Evolutionary conservation across 2,797 vertebrate genomes (phyloP), one percentile per base, ranked within the genome.

Genomic region (Tokudaia muenninki): DNA sequence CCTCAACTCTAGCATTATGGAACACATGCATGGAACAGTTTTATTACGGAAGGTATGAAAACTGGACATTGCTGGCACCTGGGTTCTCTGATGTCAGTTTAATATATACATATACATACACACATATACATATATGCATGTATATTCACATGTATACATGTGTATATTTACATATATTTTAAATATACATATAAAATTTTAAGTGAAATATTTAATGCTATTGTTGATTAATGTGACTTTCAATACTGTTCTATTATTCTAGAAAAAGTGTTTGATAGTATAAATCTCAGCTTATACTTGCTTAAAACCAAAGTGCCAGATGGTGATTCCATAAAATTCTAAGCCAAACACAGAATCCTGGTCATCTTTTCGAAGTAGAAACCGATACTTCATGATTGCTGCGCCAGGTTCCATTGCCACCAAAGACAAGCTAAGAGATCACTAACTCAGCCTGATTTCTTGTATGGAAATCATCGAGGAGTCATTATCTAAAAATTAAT

Each of bases 341-440:
- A 91, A 93, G 82, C 7, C n/a, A 95, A 78, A 72, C 57, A 93
- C 91, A 34, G 11, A 24, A 94, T 41, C 4, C 11, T 34, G 17
- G 21, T 61, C 90, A 91, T 70, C 63, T 93, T 96, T 87, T 29
- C 90, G 41, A 87, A 96, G 63, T 26, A 31, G 34, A 84, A 93
- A 92, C 17, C 55, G 78, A 47, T 87, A 57, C 26, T 83, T n/a
- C n/a, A 80, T 14, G 63, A 86, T 24, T 22, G 37, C n/a, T 52
- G 5, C 41, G 14, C 65, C n/a, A 83, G 37, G 21, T 84, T 17
- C 3, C 44, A 11, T 80, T 44, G 37, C 8, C 91, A 67, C 31
- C 63, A 67, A 89, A 12, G 94, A 22, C 16, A 87, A 12, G 29
- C 31, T 82, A 84, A 78, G 31, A 75, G 6, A 24, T 74, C 74